Conservation (phyloP, 2,113 vertebrate species). For the Oncorhynchus gorbuscha region DNA sequence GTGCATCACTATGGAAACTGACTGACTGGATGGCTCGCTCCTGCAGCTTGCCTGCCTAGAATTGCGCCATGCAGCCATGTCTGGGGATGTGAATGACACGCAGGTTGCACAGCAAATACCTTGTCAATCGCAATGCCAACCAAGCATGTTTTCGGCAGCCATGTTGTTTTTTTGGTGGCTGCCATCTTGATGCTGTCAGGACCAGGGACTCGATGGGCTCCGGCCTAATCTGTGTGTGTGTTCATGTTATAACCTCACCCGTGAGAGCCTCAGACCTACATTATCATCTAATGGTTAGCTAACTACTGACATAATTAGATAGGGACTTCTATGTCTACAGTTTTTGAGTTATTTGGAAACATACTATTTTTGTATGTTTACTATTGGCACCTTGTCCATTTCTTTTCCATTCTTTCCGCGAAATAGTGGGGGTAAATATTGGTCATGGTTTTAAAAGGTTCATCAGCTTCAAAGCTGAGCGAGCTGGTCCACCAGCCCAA, state of each 20-base stretch:
- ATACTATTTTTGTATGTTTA: constrained; percentile 37
- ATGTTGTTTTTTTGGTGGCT: constrained; percentile 18
- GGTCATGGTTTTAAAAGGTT: constrained; percentile 77
- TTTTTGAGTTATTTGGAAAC: too few species aligned
- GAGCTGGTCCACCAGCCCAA: constrained; percentile 61
- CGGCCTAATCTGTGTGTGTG: not conserved
- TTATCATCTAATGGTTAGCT: not conserved
- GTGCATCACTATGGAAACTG: constrained; percentile 80
- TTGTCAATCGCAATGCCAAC: not conserved
- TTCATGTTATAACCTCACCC: too few species aligned
- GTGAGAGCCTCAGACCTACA: too few species aligned
- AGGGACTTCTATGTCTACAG: too few species aligned
- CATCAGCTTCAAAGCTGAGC: constrained; percentile 74
- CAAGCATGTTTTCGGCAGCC: constrained; percentile 2
- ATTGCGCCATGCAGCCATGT: constrained; percentile 61
- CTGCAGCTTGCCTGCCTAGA: constrained; percentile 62
- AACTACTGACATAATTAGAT: not conserved
- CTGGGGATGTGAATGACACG: constrained; percentile 45
- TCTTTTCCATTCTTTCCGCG: constrained; percentile 57
- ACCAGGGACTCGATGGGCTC: not conserved
- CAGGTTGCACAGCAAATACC: constrained; percentile 49
- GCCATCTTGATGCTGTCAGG: too few species aligned
- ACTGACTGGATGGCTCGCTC: constrained; percentile 58
- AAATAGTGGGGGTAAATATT: constrained; percentile 68
- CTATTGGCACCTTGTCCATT: constrained; percentile 49